A percentile compares a stretch with the other conserved stretches of the same genome.
Evolutionary conservation across 2,113 vertebrate genomes (phyloP).

Genomic region (Sciurus niger): DNA sequence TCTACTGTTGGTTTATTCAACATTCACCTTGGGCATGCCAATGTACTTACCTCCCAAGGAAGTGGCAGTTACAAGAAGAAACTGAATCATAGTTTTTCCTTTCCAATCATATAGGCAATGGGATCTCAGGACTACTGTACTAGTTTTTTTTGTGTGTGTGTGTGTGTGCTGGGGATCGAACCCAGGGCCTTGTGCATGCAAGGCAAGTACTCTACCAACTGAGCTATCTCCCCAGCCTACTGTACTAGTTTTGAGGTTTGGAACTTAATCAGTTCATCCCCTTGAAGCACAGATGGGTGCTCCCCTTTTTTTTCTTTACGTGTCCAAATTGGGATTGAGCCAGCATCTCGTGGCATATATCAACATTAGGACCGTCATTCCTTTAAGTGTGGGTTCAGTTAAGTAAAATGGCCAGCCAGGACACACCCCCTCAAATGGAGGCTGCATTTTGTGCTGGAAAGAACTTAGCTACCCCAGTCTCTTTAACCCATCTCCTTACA

Average conservation of each 20-base stretch:
- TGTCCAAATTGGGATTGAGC: background rate
- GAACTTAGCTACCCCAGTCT: background rate
- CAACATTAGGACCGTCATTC: background rate
- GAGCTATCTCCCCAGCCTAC: too few species aligned
- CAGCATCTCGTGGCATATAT: background rate
- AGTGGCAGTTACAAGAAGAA: background rate
- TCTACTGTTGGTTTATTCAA: background rate
- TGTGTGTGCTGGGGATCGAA: too few species aligned
- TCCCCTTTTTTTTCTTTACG: background rate
- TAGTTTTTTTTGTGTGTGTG: too few species aligned
- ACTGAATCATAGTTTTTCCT: constrained; percentile 13
- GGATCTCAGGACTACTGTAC: background rate
- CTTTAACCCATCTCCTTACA: too few species aligned
- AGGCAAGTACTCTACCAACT: too few species aligned
- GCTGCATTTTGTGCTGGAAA: background rate
- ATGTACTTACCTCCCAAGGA: background rate
- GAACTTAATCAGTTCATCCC: background rate
- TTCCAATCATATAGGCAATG: background rate
- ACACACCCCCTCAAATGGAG: background rate
- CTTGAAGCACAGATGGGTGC: background rate
- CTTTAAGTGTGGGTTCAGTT: too few species aligned
- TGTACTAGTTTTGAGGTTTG: background rate
- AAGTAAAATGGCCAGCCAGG: background rate
- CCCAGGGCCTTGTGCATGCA: too few species aligned
- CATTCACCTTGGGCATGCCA: background rate